A percentile compares a stretch with the other conserved stretches of the same genome.
These are phyloP conservation scores for Rhaphigaster nebulosa DNA, from an alignment of 2,888 invertebrate genomes.

Conservation along the genomic window DNA sequence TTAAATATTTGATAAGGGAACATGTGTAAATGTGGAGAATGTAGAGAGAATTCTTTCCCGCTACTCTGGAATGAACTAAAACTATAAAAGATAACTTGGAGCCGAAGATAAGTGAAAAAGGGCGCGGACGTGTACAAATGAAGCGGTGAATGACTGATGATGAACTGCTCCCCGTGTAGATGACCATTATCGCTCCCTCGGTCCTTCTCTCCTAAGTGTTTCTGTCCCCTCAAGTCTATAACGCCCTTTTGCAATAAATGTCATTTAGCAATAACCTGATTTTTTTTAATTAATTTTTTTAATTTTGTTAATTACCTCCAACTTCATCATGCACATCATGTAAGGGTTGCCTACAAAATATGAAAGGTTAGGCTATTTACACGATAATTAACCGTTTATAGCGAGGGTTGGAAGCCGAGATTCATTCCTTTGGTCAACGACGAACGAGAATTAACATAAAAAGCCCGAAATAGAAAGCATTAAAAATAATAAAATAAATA, in stretches of 20 bases:
- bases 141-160: constrained; percentile 7
- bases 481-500: too few species aligned
- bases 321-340: neutral
- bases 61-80: neutral
- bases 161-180: neutral
- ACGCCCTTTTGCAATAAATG: neutral
- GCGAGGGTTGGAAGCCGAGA: too few species aligned
- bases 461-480: too few species aligned
- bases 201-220: neutral
- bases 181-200: neutral
- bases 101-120: constrained; percentile 17
- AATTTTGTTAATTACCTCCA: neutral
- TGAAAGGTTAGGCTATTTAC: too few species aligned
- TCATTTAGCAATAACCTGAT: neutral
- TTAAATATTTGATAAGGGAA: too few species aligned
- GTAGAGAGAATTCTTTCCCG: neutral
- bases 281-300: neutral
- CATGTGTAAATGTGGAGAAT: neutral
- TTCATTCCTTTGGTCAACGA: too few species aligned
- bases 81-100: constrained; percentile 6
- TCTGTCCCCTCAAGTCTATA: neutral
- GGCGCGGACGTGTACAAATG: constrained; percentile 20
- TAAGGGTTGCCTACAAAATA: too few species aligned
- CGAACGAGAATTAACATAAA: too few species aligned
- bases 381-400: too few species aligned